Evolutionary conservation across 2,113 vertebrate species (phyloP).

Genomic region (Dipodomys ordii): DNA sequence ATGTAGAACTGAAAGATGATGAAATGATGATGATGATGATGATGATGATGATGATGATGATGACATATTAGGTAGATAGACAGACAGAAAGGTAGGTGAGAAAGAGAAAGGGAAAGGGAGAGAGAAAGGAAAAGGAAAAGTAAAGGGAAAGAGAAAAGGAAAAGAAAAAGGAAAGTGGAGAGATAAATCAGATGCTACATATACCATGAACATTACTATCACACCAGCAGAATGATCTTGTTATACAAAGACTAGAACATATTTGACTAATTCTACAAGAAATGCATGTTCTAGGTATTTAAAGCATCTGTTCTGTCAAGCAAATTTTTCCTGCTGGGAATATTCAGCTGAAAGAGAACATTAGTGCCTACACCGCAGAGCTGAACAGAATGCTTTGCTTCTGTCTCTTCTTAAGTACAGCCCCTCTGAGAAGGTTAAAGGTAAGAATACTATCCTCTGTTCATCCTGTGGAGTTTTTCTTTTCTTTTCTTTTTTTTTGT

Average conservation of each 20-base stretch:
- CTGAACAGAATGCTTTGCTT: background rate
- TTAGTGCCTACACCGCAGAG: background rate
- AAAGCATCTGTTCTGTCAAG: conserved; percentile 18
- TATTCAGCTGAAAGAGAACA: background rate
- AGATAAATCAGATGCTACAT: conserved; percentile 9
- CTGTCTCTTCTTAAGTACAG: background rate
- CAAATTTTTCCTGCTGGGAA: conserved; percentile 50
- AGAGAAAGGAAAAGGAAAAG: fast-evolving
- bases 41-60: no score
- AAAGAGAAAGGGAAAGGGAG: no score
- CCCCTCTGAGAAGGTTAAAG: background rate
- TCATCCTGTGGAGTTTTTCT: conserved; percentile 72
- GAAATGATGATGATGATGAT: no score
- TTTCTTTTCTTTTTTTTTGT: no score
- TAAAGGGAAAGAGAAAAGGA: no score
- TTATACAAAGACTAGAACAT: conserved; percentile 2
- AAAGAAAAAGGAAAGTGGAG: background rate
- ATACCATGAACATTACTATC: background rate
- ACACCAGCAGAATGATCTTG: background rate
- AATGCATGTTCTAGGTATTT: background rate
- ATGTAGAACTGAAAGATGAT: background rate
- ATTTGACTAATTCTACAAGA: conserved; percentile 32
- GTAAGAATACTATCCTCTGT: conserved; percentile 62
- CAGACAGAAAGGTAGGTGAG: background rate
- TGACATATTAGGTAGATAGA: background rate